A percentile compares a stretch with the other conserved stretches of the same genome.
Evolutionary conservation across 37 sponge, comb jelly and placozoan species (phyloP).

Genomic region (Halichondria panicea): DNA sequence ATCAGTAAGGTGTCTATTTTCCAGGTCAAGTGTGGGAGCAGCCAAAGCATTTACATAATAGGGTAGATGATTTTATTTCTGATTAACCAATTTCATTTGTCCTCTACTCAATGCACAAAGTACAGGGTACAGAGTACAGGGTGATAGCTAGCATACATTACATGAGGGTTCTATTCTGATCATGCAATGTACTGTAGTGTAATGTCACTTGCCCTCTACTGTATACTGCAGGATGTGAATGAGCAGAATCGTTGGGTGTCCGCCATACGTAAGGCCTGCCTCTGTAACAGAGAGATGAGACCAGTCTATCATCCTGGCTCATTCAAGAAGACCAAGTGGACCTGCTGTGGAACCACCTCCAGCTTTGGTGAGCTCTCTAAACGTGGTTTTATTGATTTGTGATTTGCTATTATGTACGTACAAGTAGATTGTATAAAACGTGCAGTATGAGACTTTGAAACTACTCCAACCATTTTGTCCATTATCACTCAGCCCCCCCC

Average conservation of each 20-base stretch:
- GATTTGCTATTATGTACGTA: no score
- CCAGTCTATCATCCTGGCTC: conserved; percentile 91
- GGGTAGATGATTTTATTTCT: no score
- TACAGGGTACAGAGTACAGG: no score
- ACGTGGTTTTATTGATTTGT: no score
- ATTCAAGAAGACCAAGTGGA: conserved; percentile 85
- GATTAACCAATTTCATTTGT: no score
- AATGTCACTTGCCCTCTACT: background rate
- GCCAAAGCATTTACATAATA: background rate
- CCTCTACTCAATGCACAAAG: background rate
- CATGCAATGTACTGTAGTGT: no score
- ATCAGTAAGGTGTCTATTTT: conserved; percentile 24
- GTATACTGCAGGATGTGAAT: conserved; percentile 90
- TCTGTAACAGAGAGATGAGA: conserved; percentile 78
- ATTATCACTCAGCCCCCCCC: background rate
- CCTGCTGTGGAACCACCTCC: conserved; percentile 81
- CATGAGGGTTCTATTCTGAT: background rate
- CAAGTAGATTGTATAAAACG: no score
- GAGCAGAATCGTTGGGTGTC: conserved; percentile 96
- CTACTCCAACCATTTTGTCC: no score
- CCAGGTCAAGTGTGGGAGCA: conserved; percentile 1
- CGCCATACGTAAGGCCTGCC: conserved; percentile 91
- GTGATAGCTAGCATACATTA: no score
- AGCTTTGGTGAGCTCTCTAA: conserved; percentile 54
- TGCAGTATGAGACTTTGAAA: no score